Evolutionary conservation across 2,888 invertebrate genomes (phyloP).

Genomic region (Ormyrus thymus): DNA sequence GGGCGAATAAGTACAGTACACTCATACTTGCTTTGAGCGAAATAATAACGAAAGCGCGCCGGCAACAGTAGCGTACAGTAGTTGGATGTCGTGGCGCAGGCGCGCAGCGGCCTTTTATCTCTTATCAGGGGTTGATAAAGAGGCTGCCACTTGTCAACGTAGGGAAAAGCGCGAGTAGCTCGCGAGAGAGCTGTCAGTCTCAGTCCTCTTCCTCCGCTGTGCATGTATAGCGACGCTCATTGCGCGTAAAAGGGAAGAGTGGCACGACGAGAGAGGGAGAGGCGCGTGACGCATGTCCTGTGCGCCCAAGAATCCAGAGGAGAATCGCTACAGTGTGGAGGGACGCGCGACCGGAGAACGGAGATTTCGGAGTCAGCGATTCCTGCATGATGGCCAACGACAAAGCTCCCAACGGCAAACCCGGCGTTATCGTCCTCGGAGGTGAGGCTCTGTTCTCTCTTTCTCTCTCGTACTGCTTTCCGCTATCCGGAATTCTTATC

Average conservation of each 20-base stretch:
- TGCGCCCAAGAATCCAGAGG: neutral
- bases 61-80: too few species aligned
- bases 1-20: too few species aligned
- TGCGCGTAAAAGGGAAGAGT: too few species aligned
- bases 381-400: slow-evolving; percentile 47
- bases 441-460: slow-evolving; percentile 60
- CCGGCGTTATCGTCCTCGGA: slow-evolving; percentile 70
- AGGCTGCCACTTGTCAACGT: slow-evolving; percentile 46
- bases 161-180: neutral
- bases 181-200: neutral
- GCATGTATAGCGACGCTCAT: neutral
- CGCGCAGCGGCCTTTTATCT: slow-evolving; percentile 33
- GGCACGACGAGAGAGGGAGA: neutral
- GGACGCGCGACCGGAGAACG: neutral
- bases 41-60: too few species aligned
- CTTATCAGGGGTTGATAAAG: slow-evolving; percentile 55
- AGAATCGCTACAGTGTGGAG: neutral
- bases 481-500: slow-evolving; percentile 35
- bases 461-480: neutral
- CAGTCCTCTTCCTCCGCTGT: neutral
- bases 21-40: too few species aligned
- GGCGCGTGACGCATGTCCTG: slow-evolving; percentile 39
- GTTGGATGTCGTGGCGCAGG: neutral
- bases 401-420: slow-evolving; percentile 64
- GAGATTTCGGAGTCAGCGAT: neutral